Evolutionary conservation across 2,888 invertebrate species (phyloP).

Genomic region (Pyrgus malvae): DNA sequence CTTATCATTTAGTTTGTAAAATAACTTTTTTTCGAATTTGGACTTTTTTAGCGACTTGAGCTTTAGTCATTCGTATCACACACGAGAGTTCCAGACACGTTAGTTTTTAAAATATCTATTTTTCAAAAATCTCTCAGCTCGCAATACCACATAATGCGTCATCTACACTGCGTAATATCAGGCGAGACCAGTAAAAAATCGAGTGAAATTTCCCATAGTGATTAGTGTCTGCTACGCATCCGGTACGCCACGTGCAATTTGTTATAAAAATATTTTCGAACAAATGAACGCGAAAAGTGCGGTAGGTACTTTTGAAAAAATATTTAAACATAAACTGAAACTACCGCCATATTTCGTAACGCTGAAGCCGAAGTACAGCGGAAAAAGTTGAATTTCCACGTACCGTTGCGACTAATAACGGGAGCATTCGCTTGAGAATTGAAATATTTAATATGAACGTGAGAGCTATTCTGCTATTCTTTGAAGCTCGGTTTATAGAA

Average conservation of each 20-base stretch:
- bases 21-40: too few relatives aligned
- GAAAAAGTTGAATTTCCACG: constrained; percentile 14
- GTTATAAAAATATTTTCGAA: constrained; percentile 9
- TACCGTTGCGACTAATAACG: constrained; percentile 29
- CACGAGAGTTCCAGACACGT: too few relatives aligned
- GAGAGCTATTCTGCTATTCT: constrained; percentile 48
- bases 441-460: constrained; percentile 38
- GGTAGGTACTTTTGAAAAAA: constrained; percentile 13
- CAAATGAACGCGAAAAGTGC: constrained; percentile 7
- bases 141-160: too few relatives aligned
- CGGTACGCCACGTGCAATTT: not conserved
- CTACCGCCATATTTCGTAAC: constrained; percentile 22
- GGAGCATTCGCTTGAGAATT: constrained; percentile 33
- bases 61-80: too few relatives aligned
- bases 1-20: too few relatives aligned
- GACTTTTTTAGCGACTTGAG: too few relatives aligned
- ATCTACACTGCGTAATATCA: too few relatives aligned
- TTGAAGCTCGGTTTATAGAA: constrained; percentile 54
- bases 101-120: too few relatives aligned
- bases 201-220: not conserved
- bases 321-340: constrained; percentile 23
- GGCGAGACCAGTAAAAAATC: not conserved
- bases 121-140: too few relatives aligned
- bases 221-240: too few relatives aligned
- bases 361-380: not conserved